Percentiles rank a stretch among this genome's conserved stretches.
These are phyloP conservation scores for Tetranychus truncatus DNA, from an alignment of 2,888 invertebrate species.

Conservation along the genomic window DNA sequence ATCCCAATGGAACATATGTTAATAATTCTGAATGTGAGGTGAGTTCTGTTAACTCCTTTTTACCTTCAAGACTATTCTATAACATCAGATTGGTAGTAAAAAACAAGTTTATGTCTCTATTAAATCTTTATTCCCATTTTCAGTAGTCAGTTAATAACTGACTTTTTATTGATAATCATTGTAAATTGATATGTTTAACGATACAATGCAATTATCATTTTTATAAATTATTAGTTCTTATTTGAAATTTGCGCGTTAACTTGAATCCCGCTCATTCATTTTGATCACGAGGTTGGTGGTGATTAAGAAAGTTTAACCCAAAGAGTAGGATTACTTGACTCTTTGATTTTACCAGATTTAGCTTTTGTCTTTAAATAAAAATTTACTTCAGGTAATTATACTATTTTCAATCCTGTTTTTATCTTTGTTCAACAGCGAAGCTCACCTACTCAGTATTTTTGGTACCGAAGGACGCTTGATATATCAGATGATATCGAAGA, in stretches of 20 bases:
- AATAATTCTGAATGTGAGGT: conserved; percentile 34
- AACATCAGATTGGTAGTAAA: background rate
- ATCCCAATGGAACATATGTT: conserved; percentile 33
- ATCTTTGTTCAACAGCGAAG: conserved; percentile 43
- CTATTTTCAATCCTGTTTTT: background rate
- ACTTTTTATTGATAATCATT: too few species aligned
- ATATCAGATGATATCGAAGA: conserved; percentile 70
- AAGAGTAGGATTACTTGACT: too few species aligned
- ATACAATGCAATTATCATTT: too few species aligned
- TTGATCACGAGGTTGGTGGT: too few species aligned
- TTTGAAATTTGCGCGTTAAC: too few species aligned
- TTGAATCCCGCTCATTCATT: too few species aligned
- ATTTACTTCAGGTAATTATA: background rate
- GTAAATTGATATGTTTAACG: too few species aligned
- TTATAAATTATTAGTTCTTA: too few species aligned
- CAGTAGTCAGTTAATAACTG: too few species aligned
- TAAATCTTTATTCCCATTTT: background rate
- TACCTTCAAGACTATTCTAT: background rate
- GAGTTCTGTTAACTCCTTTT: conserved; percentile 25
- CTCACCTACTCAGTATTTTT: conserved; percentile 81
- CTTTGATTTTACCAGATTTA: too few species aligned
- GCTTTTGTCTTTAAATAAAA: too few species aligned
- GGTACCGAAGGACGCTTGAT: conserved; percentile 79
- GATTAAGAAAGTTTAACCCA: too few species aligned
- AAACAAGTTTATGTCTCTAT: background rate